Conservation (phyloP, 30 jellyfish, hydroid and myxozoan species). For the Sanderia malayensis region DNA sequence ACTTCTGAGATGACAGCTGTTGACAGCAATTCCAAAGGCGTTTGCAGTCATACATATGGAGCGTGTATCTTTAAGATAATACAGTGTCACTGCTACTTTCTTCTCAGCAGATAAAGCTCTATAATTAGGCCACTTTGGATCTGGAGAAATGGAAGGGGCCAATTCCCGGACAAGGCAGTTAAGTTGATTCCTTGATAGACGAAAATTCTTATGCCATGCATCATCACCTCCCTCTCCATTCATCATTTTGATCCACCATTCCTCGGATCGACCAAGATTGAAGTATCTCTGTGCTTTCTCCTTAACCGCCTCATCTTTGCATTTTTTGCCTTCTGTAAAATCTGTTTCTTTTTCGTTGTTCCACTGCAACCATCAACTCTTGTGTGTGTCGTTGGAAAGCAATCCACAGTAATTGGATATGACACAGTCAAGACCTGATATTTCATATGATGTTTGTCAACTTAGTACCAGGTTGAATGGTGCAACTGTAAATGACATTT, state of each 20-base stretch:
- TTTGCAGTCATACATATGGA: slow-evolving; percentile 55
- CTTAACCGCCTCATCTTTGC: no score
- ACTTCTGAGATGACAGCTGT: slow-evolving; percentile 21
- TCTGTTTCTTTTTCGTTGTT: no score
- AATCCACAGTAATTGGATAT: slow-evolving; percentile 27
- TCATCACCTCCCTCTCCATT: slow-evolving; percentile 26
- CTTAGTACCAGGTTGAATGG: slow-evolving; percentile 24
- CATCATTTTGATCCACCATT: slow-evolving; percentile 55
- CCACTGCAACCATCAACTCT: no score
- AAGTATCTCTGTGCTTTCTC: no score
- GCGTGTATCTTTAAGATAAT: slow-evolving; percentile 44
- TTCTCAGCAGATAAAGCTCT: slow-evolving; percentile 49
- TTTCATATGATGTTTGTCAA: slow-evolving; percentile 29
- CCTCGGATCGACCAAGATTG: slow-evolving; percentile 41
- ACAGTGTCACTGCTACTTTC: slow-evolving; percentile 44
- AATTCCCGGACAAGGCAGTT: slow-evolving; percentile 21
- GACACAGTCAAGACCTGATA: slow-evolving; percentile 32
- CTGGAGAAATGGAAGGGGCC: slow-evolving; percentile 24
- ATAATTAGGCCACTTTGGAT: slow-evolving; percentile 23
- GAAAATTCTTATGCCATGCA: slow-evolving; percentile 39
- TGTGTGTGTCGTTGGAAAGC: no score
- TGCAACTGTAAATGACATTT: slow-evolving; percentile 44
- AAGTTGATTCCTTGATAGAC: slow-evolving; percentile 16
- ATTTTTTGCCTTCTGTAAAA: no score
- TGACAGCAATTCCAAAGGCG: slow-evolving; percentile 39